phyloP scores from a whole-genome alignment of 2,797 vertebrate genomes.

The Peromyscus aztecus region DNA sequence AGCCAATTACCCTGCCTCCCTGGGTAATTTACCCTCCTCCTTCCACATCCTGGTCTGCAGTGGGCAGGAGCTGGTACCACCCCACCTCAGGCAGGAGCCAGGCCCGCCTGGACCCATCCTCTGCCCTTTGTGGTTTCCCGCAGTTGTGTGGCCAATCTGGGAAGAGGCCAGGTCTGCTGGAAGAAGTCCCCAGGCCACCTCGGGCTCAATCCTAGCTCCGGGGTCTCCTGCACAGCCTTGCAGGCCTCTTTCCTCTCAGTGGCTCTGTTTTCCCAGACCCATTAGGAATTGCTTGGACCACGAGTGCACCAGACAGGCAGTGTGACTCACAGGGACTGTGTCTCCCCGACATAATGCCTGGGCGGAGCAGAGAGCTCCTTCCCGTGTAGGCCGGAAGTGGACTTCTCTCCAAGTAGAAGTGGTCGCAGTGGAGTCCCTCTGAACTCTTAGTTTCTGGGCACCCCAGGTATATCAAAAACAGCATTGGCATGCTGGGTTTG shows the following conservation, averaged over 20 bases:
- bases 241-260: not conserved
- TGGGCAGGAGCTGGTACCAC: not conserved
- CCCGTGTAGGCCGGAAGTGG: not conserved
- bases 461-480: not conserved
- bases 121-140: not conserved
- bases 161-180: not conserved
- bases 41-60: not conserved
- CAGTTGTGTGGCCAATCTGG: not conserved
- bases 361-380: not conserved
- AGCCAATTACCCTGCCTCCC: slow-evolving; percentile 66
- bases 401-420: not conserved
- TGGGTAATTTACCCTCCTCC: slow-evolving; percentile 47
- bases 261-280: not conserved
- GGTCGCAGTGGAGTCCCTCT: not conserved
- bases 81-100: not conserved
- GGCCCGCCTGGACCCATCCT: not conserved
- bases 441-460: not conserved
- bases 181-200: not conserved
- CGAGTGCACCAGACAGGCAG: not conserved
- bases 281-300: not conserved
- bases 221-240: not conserved
- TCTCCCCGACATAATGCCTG: not conserved
- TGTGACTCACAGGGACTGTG: not conserved
- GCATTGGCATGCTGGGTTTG: not conserved
- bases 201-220: not conserved